These are phyloP conservation scores for Drosophila conformis DNA, from an alignment of 2,888 invertebrate genomes.

Conservation along the genomic window DNA sequence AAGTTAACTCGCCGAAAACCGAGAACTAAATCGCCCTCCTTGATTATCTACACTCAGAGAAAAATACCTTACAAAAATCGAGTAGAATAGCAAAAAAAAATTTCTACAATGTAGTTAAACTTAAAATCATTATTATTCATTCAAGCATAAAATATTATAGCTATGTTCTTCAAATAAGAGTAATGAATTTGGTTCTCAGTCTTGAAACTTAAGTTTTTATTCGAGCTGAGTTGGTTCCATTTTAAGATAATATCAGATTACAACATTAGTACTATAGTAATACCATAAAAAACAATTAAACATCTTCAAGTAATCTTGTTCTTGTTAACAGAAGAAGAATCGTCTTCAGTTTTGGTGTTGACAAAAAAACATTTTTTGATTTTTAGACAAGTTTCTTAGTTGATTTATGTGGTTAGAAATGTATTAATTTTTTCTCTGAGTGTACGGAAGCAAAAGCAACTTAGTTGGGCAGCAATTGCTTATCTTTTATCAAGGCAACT, in stretches of 20 bases:
- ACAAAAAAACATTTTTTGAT: neutral
- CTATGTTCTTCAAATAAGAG: too few species aligned
- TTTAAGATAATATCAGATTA: too few species aligned
- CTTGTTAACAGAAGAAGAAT: neutral
- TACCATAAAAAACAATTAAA: neutral
- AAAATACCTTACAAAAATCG: neutral
- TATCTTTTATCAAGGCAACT: conserved; percentile 65
- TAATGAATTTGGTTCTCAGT: too few species aligned
- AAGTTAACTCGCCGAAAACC: conserved; percentile 57
- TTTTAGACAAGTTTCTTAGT: neutral
- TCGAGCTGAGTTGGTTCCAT: too few species aligned
- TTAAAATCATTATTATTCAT: neutral
- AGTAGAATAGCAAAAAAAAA: neutral
- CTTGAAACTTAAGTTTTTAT: too few species aligned
- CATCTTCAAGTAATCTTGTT: neutral
- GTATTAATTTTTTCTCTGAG: neutral
- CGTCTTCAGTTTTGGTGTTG: neutral
- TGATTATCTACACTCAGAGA: conserved; percentile 36
- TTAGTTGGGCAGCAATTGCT: conserved; percentile 54
- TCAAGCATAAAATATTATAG: too few species aligned
- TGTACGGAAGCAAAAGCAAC: conserved; percentile 21
- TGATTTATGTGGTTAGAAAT: too few species aligned
- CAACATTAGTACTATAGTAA: too few species aligned
- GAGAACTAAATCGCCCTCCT: conserved; percentile 40
- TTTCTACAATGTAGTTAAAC: neutral